A percentile compares a stretch with the other conserved stretches of the same genome.
These are phyloP conservation scores for Andinoacara biseriatus DNA, from an alignment of 2,113 vertebrate genomes.

Conservation along the genomic window DNA sequence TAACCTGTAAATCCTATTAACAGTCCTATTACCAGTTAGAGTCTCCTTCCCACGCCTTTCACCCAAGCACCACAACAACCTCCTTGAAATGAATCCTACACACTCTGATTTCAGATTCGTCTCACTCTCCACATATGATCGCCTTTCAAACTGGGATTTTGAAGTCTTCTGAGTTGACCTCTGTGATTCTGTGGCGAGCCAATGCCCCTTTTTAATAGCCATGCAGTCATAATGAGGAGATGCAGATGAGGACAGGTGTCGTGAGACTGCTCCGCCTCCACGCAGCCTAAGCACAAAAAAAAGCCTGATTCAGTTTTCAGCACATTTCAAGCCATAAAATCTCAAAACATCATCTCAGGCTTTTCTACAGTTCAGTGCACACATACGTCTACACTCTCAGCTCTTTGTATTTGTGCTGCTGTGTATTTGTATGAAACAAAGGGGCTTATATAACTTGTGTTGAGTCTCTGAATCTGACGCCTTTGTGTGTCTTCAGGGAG, in stretches of 20 bases:
- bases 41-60: conserved; percentile 55
- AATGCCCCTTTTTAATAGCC: background rate
- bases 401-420: conserved; percentile 18
- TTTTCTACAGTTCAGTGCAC: background rate
- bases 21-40: conserved; percentile 27
- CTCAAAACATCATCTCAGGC: background rate
- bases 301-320: background rate
- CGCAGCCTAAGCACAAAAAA: background rate
- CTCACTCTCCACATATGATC: background rate
- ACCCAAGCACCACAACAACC: conserved; percentile 8
- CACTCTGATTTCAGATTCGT: background rate
- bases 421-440: conserved; percentile 39
- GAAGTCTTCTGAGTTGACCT: background rate
- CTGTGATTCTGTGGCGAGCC: background rate
- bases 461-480: conserved; percentile 33
- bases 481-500: conserved; percentile 48
- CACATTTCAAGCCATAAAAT: background rate
- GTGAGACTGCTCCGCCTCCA: background rate
- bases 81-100: background rate
- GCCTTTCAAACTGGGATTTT: background rate
- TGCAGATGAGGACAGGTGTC: background rate
- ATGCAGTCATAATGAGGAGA: background rate
- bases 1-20: conserved; percentile 71
- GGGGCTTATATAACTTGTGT: conserved; percentile 44
- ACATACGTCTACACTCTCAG: background rate